A percentile compares a stretch with the other conserved stretches of the same genome.
Evolutionary conservation across 2,888 invertebrate species (phyloP).

Genomic region (Hydrotaea cyrtoneurina): DNA sequence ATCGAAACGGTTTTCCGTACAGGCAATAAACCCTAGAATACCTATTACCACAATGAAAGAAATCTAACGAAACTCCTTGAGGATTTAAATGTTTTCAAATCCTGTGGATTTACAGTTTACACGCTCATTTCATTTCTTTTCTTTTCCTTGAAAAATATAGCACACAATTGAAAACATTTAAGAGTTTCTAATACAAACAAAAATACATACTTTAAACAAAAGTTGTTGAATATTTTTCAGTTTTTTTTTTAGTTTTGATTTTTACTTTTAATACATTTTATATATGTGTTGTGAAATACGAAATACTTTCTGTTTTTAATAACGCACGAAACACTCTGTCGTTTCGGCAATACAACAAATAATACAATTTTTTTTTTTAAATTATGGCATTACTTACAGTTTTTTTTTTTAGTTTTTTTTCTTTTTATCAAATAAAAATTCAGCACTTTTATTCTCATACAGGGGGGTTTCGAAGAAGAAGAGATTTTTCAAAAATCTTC

Average conservation of each 20-base stretch:
- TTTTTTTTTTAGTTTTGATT: neutral
- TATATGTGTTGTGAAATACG: neutral
- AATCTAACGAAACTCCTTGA: neutral
- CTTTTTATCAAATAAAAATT: conserved; percentile 56
- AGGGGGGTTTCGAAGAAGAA: neutral
- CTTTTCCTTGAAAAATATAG: conserved; percentile 9
- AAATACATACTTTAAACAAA: conserved; percentile 23
- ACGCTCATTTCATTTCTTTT: neutral
- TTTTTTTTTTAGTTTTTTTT: conserved; percentile 30
- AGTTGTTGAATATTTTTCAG: neutral
- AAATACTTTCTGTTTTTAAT: conserved; percentile 20
- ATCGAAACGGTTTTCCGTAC: neutral
- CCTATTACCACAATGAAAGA: neutral
- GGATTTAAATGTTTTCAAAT: neutral
- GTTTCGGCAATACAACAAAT: conserved; percentile 17
- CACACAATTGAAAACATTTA: conserved; percentile 26
- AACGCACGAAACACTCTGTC: neutral
- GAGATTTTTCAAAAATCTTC: conserved; percentile 57
- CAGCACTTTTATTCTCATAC: conserved; percentile 50
- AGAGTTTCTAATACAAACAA: neutral
- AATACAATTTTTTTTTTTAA: neutral
- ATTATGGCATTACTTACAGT: conserved; percentile 21
- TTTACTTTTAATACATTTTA: conserved; percentile 1
- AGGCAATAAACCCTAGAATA: neutral
- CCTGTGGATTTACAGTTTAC: neutral